Percentiles rank a stretch among this genome's conserved stretches.
Conservation (phyloP, 2,113 vertebrate genomes). For the Bubo blakistoni region DNA sequence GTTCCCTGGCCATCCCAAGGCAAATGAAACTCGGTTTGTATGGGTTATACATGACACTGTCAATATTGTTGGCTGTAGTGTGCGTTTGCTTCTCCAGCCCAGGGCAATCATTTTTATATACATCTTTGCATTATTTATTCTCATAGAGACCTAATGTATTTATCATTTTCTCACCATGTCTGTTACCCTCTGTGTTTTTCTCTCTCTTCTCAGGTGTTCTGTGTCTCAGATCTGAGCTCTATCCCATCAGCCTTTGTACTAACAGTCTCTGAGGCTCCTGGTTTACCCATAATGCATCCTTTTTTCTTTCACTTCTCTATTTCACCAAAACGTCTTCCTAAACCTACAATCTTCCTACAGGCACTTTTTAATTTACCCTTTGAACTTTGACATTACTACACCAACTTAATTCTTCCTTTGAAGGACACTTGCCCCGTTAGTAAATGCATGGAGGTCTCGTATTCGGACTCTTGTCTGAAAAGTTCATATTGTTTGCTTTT, state of each 20-base stretch:
- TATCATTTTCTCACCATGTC: constrained; percentile 80
- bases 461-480: constrained; percentile 68
- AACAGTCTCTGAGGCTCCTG: constrained; percentile 84
- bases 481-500: constrained; percentile 71
- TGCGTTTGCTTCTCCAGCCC: constrained; percentile 7
- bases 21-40: not conserved
- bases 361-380: constrained; percentile 71
- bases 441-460: constrained; percentile 75
- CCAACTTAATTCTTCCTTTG: constrained; percentile 69
- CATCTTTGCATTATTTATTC: constrained; percentile 72
- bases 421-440: constrained; percentile 67
- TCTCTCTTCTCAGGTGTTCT: constrained; percentile 93
- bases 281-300: constrained; percentile 80
- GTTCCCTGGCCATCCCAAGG: not conserved
- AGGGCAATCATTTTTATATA: constrained; percentile 70
- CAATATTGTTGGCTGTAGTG: not conserved
- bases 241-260: constrained; percentile 90
- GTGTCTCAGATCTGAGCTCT: constrained; percentile 86
- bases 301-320: constrained; percentile 80
- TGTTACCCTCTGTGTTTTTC: constrained; percentile 81
- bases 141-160: constrained; percentile 74
- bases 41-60: not conserved
- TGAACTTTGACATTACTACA: constrained; percentile 69
- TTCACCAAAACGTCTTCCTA: constrained; percentile 78
- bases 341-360: constrained; percentile 79